Evolutionary conservation across 2,888 invertebrate genomes (phyloP).

Genomic region (Cepaea hortensis): DNA sequence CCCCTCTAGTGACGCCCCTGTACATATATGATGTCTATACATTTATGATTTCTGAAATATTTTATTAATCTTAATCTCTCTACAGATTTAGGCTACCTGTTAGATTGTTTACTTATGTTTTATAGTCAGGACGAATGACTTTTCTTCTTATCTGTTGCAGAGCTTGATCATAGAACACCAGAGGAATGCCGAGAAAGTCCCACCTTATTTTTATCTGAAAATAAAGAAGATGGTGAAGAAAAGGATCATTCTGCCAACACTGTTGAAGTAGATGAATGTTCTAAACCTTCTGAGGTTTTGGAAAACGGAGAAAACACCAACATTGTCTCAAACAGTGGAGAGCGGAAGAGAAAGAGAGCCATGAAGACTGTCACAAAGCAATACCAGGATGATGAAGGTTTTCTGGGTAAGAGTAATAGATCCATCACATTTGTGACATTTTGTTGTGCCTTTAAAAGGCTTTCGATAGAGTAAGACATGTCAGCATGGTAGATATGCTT

Average conservation of each 20-base stretch:
- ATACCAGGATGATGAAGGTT: slow-evolving; percentile 75
- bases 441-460: background rate
- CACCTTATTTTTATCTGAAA: background rate
- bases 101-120: no score
- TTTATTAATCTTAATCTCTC: no score
- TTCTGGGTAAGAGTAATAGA: slow-evolving; percentile 67
- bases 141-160: background rate
- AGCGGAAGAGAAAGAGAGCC: slow-evolving; percentile 56
- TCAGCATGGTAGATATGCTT: no score
- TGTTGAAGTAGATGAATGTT: slow-evolving; percentile 1
- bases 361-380: slow-evolving; percentile 72
- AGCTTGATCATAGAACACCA: background rate
- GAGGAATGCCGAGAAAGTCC: background rate
- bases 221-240: background rate
- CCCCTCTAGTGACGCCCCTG: no score
- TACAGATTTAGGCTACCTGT: no score
- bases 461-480: no score
- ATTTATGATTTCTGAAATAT: no score
- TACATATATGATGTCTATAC: no score
- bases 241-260: background rate
- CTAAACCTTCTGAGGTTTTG: background rate
- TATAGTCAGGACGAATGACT: no score
- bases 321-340: slow-evolving; percentile 38
- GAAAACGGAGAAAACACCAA: slow-evolving; percentile 28
- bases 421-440: no score